phyloP scores from a whole-genome alignment of 2,113 vertebrate genomes.

The Pseudorasbora parva region DNA sequence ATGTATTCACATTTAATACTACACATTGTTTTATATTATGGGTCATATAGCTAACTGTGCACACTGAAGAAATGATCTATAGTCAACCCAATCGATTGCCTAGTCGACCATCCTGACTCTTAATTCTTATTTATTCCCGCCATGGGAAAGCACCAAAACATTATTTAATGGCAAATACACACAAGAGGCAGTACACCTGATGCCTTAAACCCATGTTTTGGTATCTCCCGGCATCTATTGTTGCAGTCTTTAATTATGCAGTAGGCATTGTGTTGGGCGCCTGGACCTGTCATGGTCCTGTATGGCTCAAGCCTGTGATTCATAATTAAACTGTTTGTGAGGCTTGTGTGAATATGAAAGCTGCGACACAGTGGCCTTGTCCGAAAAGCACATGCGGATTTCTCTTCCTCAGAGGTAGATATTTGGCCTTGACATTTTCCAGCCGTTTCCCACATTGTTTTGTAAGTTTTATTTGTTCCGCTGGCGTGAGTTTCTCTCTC shows the following conservation, averaged over 20 bases:
- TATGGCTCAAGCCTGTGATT: conserved; percentile 58
- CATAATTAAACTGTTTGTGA: conserved; percentile 61
- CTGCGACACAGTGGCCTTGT: conserved; percentile 58
- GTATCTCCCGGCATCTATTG: conserved; percentile 35
- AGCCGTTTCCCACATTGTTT: conserved; percentile 50
- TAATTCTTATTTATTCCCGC: conserved; percentile 14
- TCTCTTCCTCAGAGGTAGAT: conserved; percentile 37
- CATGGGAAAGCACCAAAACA: conserved; percentile 33
- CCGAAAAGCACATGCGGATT: conserved; percentile 51
- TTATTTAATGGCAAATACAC: conserved; percentile 46
- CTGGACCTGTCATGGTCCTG: conserved; percentile 49
- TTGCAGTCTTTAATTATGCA: conserved; percentile 56
- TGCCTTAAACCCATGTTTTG: conserved; percentile 24
- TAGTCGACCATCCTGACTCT: neutral
- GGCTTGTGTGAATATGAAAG: conserved; percentile 54
- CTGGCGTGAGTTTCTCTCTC: conserved; percentile 10
- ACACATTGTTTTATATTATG: too few species aligned
- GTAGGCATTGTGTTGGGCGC: conserved; percentile 47
- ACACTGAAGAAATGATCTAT: too few species aligned
- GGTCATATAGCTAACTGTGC: too few species aligned
- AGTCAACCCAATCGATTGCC: too few species aligned
- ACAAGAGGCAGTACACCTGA: conserved; percentile 43
- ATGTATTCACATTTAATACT: too few species aligned
- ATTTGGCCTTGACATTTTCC: conserved; percentile 53
- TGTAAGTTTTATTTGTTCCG: conserved; percentile 40